phyloP scores from a whole-genome alignment of 2,888 invertebrate species.

The Tipula lateralis region DNA sequence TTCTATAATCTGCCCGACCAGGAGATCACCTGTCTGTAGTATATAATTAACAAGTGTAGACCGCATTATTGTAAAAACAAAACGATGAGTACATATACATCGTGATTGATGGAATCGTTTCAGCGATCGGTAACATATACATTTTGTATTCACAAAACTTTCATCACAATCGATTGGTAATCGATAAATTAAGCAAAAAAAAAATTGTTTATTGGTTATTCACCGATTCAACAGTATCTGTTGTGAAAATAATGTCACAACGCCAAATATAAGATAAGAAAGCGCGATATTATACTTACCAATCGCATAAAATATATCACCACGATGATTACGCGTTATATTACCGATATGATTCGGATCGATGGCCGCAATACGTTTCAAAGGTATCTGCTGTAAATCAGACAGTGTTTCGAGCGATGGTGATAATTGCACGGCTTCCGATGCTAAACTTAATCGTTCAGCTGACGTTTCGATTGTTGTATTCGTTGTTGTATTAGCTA shows the following conservation, averaged over 20 bases:
- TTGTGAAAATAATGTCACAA: background rate
- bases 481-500: background rate
- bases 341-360: slow-evolving; percentile 43
- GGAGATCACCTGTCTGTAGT: background rate
- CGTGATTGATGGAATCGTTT: too few relatives aligned
- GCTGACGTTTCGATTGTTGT: background rate
- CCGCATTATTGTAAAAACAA: background rate
- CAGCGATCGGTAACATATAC: too few relatives aligned
- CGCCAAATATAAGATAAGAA: too few relatives aligned
- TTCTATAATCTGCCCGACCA: background rate
- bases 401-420: background rate
- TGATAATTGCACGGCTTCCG: background rate
- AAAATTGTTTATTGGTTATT: background rate
- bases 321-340: slow-evolving; percentile 49
- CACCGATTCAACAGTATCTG: too few relatives aligned
- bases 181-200: background rate
- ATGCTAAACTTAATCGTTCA: background rate
- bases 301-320: slow-evolving; percentile 47
- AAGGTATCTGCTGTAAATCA: background rate
- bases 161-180: background rate
- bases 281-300: slow-evolving; percentile 45
- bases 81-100: too few relatives aligned
- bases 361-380: background rate
- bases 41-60: background rate
- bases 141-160: background rate